Conservation (phyloP, 2,888 invertebrate species). For the Sepiola atlantica region DNA sequence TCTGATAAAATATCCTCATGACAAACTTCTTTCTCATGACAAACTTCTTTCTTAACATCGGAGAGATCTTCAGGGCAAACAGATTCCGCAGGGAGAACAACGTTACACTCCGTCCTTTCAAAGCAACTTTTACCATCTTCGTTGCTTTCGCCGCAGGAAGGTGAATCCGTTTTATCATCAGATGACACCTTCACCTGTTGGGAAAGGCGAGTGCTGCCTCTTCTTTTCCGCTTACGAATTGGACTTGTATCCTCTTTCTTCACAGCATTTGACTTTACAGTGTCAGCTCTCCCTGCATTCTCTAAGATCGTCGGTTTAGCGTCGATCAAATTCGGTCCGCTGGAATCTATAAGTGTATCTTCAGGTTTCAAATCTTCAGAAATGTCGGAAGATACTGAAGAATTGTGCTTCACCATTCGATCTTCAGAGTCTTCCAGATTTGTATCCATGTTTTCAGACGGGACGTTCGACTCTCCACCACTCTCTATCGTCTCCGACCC, state of each 20-base stretch:
- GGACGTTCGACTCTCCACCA: background rate
- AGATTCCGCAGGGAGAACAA: background rate
- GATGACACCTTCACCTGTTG: conserved; percentile 32
- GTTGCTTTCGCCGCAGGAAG: background rate
- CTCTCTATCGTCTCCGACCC: background rate
- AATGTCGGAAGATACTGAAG: background rate
- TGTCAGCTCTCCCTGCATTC: background rate
- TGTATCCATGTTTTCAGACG: background rate
- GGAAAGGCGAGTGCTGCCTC: background rate
- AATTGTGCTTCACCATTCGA: background rate
- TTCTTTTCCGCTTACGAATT: background rate
- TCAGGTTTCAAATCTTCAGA: background rate
- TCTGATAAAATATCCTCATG: conserved; percentile 39
- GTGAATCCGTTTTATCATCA: conserved; percentile 33
- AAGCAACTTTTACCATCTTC: conserved; percentile 37
- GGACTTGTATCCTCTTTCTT: conserved; percentile 35
- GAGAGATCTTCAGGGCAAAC: conserved; percentile 53
- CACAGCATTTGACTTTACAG: background rate
- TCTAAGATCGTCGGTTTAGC: background rate
- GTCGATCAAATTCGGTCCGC: background rate
- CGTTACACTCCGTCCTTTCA: conserved; percentile 6
- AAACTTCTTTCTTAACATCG: conserved; percentile 50
- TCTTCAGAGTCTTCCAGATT: background rate
- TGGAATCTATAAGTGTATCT: background rate
- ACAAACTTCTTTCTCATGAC: conserved; percentile 13